Percentiles rank a stretch among this genome's conserved stretches.
These are phyloP conservation scores for Drosophila neocordata DNA, from an alignment of 1,140 invertebrate species.

Conservation along the genomic window DNA sequence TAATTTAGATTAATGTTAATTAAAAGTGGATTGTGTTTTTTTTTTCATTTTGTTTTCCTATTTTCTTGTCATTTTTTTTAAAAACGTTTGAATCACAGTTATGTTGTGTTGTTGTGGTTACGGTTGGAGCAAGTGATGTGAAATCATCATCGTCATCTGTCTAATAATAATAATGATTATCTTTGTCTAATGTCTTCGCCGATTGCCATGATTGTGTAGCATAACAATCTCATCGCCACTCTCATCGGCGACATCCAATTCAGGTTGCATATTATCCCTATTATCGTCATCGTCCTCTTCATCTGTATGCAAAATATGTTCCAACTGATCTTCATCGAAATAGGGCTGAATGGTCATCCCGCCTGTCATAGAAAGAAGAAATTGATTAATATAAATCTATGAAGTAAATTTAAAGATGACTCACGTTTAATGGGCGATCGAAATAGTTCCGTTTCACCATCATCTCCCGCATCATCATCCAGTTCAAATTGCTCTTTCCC, in stretches of 20 bases:
- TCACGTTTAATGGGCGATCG: conserved; percentile 84
- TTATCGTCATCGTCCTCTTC: conserved; percentile 72
- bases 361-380: conserved; percentile 32
- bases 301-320: conserved; percentile 64
- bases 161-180: no score
- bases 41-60: conserved; percentile 15
- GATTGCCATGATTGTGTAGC: conserved; percentile 70
- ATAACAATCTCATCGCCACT: conserved; percentile 84
- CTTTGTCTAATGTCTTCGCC: conserved; percentile 49
- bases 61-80: conserved; percentile 33
- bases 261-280: conserved; percentile 45
- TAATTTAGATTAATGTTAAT: background rate
- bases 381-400: conserved; percentile 2
- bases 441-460: conserved; percentile 87
- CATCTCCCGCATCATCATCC: conserved; percentile 83
- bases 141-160: no score
- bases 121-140: background rate
- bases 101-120: conserved; percentile 58
- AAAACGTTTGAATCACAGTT: conserved; percentile 77
- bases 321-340: conserved; percentile 83
- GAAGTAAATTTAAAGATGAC: conserved; percentile 5
- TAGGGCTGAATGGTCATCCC: conserved; percentile 82
- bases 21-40: conserved; percentile 7
- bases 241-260: conserved; percentile 60
- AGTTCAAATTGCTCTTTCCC: conserved; percentile 75